Conservation (phyloP, 1,140 invertebrate species). For the Drosophila tsacasi region DNA sequence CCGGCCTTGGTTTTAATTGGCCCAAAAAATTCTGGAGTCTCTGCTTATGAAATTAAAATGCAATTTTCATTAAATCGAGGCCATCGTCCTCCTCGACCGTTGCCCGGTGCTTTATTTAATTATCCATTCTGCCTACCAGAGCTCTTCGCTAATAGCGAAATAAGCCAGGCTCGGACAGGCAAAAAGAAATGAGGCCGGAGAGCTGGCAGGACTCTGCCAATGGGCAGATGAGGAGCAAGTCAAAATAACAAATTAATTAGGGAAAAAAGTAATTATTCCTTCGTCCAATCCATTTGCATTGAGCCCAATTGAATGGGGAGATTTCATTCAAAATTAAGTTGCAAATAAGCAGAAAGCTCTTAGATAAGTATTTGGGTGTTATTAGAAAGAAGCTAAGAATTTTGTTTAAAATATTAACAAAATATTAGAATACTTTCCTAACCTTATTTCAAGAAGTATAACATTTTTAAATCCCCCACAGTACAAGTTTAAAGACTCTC, state of each 20-base stretch:
- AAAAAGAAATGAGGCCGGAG: conserved; percentile 37
- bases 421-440: neutral
- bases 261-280: conserved; percentile 70
- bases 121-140: conserved; percentile 64
- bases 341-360: too few species aligned
- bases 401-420: neutral
- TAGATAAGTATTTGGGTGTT: neutral
- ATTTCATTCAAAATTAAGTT: conserved; percentile 28
- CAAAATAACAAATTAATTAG: conserved; percentile 81
- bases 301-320: conserved; percentile 45
- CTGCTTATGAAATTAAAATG: conserved; percentile 81
- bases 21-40: conserved; percentile 8
- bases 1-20: conserved; percentile 35
- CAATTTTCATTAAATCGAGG: conserved; percentile 68
- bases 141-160: conserved; percentile 60
- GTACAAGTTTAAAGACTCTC: neutral
- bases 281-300: conserved; percentile 46
- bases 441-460: neutral
- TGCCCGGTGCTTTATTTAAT: conserved; percentile 59
- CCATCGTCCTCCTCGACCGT: neutral
- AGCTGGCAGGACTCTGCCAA: conserved; percentile 17
- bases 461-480: neutral
- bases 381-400: neutral
- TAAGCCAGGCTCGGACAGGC: conserved; percentile 35
- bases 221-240: conserved; percentile 53